These are phyloP conservation scores for Ranitomeya variabilis DNA, from an alignment of 2,113 vertebrate genomes.

Conservation along the genomic window DNA sequence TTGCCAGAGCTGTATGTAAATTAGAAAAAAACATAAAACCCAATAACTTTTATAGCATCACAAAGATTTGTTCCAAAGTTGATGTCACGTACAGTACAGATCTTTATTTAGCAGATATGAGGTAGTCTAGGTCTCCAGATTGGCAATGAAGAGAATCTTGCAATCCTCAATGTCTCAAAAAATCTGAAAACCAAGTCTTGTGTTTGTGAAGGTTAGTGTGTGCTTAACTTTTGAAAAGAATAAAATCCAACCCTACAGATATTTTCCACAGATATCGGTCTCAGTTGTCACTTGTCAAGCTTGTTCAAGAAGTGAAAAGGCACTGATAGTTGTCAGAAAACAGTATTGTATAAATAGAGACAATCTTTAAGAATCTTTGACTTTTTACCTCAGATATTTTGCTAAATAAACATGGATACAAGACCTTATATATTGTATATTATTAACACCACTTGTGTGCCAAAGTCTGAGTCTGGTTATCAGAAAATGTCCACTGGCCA, in stretches of 20 bases:
- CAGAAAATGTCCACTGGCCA: conserved; percentile 30
- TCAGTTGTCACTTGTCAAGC: neutral
- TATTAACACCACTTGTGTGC: neutral
- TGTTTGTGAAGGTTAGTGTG: too few species aligned
- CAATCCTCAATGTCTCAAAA: too few species aligned
- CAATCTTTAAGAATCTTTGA: neutral
- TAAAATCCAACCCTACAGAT: neutral
- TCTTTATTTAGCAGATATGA: too few species aligned
- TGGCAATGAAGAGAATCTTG: too few species aligned
- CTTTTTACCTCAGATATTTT: neutral
- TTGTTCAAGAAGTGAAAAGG: neutral
- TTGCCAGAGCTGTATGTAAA: too few species aligned
- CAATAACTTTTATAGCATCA: too few species aligned
- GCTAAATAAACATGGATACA: neutral
- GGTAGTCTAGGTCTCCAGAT: too few species aligned
- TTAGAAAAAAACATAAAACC: too few species aligned
- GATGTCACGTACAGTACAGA: too few species aligned
- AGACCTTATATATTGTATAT: neutral
- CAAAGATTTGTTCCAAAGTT: too few species aligned
- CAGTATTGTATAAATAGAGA: neutral
- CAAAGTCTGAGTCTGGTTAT: neutral
- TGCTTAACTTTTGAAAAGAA: neutral
- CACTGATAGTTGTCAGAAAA: neutral
- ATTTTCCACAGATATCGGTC: neutral
- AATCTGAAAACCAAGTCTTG: too few species aligned